A percentile compares a stretch with the other conserved stretches of the same genome.
Conservation (phyloP, 2,888 invertebrate genomes). For the Leptarthrus brevirostris region DNA sequence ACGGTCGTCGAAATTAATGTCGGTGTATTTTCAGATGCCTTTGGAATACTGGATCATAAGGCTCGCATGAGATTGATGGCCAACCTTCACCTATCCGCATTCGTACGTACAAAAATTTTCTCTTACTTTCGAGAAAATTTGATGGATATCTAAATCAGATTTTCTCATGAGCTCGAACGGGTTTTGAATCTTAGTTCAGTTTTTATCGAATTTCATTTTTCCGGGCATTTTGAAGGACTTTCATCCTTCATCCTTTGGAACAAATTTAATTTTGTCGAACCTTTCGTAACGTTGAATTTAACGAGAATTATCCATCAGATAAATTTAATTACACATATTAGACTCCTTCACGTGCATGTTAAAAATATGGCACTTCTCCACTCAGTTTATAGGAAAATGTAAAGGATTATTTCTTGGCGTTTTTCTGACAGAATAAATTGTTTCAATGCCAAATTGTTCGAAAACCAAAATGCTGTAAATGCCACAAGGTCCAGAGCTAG, state of each 20-base stretch:
- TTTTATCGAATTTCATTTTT: slow-evolving; percentile 12
- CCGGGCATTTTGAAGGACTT: not conserved
- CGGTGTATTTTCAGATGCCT: slow-evolving; percentile 18
- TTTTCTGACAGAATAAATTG: too few relatives aligned
- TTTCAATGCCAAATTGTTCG: too few relatives aligned
- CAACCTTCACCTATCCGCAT: too few relatives aligned
- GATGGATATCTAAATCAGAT: slow-evolving; percentile 26
- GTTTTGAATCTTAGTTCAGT: slow-evolving; percentile 13
- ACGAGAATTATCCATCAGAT: too few relatives aligned
- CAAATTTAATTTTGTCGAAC: slow-evolving; percentile 22
- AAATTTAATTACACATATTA: too few relatives aligned
- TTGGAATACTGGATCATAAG: slow-evolving; percentile 8
- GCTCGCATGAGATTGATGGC: slow-evolving; percentile 22
- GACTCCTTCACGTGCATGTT: too few relatives aligned
- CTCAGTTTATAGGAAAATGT: too few relatives aligned
- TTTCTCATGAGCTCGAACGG: not conserved
- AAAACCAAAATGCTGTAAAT: too few relatives aligned
- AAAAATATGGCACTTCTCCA: too few relatives aligned
- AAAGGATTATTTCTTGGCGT: too few relatives aligned
- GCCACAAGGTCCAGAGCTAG: too few relatives aligned
- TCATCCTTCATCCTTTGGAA: not conserved
- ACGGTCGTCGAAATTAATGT: slow-evolving; percentile 28
- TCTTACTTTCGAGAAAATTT: not conserved
- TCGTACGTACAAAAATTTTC: not conserved
- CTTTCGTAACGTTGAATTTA: too few relatives aligned